Evolutionary conservation across 2,888 invertebrate species (phyloP).

Genomic region (Tetranychus piercei): DNA sequence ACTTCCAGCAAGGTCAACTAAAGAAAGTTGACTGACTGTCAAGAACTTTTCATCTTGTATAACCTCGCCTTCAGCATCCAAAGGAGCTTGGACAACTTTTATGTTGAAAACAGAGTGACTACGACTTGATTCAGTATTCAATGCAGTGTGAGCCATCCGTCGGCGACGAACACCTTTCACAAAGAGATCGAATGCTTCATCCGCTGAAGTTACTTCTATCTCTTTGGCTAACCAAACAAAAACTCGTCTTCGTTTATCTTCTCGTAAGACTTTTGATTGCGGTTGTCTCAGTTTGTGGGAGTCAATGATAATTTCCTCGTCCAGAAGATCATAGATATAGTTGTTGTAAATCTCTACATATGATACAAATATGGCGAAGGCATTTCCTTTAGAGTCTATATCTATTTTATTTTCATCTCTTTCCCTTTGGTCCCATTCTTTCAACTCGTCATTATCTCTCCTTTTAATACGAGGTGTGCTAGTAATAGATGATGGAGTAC

Average conservation of each 20-base stretch:
- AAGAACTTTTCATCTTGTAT: conserved; percentile 50
- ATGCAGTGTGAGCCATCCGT: conserved; percentile 71
- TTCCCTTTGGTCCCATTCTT: conserved; percentile 28
- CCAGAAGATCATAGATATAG: conserved; percentile 80
- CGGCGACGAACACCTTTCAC: conserved; percentile 60
- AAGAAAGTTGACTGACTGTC: conserved; percentile 68
- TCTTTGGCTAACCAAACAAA: conserved; percentile 85
- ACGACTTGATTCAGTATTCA: conserved; percentile 86
- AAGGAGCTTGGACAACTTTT: conserved; percentile 57
- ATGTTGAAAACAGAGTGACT: conserved; percentile 93
- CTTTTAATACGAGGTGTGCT: conserved; percentile 17
- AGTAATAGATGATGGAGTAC: conserved; percentile 20
- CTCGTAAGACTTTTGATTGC: conserved; percentile 69
- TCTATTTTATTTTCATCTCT: conserved; percentile 40
- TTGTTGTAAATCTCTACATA: conserved; percentile 95
- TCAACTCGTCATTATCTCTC: conserved; percentile 15
- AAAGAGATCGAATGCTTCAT: conserved; percentile 82
- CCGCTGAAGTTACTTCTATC: conserved; percentile 76
- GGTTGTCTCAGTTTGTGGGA: conserved; percentile 31
- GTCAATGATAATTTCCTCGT: conserved; percentile 35
- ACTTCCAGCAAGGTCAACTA: conserved; percentile 94
- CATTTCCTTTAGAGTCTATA: conserved; percentile 55
- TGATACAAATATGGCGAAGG: conserved; percentile 75
- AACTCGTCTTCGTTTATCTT: conserved; percentile 69
- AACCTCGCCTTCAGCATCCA: conserved; percentile 33